phyloP scores from a whole-genome alignment of 1,140 invertebrate species.

The Drosophila nasuta region DNA sequence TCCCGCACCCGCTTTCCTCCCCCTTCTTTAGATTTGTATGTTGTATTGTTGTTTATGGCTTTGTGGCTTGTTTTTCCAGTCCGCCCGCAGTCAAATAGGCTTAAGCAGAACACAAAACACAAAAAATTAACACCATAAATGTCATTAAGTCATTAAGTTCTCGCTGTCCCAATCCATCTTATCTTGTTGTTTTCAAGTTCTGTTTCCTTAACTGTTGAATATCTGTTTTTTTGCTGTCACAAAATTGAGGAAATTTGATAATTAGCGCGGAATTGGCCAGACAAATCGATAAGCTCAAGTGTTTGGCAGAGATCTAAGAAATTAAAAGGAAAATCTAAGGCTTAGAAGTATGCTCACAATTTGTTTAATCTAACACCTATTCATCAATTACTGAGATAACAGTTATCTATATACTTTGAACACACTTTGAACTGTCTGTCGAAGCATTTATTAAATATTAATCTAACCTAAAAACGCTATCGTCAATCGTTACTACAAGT shows the following conservation, averaged over 20 bases:
- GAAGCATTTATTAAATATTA: conserved; percentile 40
- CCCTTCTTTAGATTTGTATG: conserved; percentile 11
- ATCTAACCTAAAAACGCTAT: conserved; percentile 51
- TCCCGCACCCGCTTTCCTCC: background rate
- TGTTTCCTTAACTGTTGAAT: conserved; percentile 45
- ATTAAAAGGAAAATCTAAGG: background rate
- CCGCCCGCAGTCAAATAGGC: conserved; percentile 42
- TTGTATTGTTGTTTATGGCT: conserved; percentile 36
- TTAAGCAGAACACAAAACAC: conserved; percentile 29
- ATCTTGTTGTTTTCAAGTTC: conserved; percentile 60
- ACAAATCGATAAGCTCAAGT: conserved; percentile 24
- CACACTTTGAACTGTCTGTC: conserved; percentile 1
- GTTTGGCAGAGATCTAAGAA: background rate
- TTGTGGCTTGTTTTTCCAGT: conserved; percentile 49
- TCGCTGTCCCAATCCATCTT: conserved; percentile 26
- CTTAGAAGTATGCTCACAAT: too few relatives aligned
- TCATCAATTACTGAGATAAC: background rate
- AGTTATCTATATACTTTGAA: background rate
- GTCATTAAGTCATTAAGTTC: conserved; percentile 75
- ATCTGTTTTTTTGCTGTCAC: conserved; percentile 48
- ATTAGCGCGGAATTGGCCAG: conserved; percentile 20
- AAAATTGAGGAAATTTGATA: conserved; percentile 38
- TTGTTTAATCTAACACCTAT: background rate
- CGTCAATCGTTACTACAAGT: conserved; percentile 29
- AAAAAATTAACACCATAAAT: conserved; percentile 63